A percentile compares a stretch with the other conserved stretches of the same genome.
Conservation (phyloP, 2,888 invertebrate species). For the Drosophila robusta region DNA sequence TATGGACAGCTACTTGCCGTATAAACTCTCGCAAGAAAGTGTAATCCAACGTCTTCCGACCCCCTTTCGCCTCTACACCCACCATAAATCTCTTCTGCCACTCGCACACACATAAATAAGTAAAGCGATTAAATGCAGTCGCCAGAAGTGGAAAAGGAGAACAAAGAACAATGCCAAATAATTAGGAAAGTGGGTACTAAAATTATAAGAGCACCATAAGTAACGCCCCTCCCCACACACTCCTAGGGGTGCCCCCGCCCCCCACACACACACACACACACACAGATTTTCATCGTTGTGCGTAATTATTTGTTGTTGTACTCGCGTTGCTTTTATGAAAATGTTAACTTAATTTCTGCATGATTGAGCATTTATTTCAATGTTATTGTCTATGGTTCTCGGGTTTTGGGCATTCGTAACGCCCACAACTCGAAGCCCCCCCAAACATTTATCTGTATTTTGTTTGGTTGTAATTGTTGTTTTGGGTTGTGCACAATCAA, state of each 20-base stretch:
- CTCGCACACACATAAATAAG: slow-evolving; percentile 26
- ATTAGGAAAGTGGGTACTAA: slow-evolving; percentile 70
- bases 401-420: slow-evolving; percentile 33
- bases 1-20: background rate
- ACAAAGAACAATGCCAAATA: slow-evolving; percentile 51
- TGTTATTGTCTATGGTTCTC: slow-evolving; percentile 61
- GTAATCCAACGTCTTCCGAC: background rate
- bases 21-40: slow-evolving; percentile 11
- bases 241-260: background rate
- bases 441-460: slow-evolving; percentile 16
- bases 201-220: slow-evolving; percentile 47
- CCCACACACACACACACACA: background rate
- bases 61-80: background rate
- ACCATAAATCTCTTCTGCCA: slow-evolving; percentile 34
- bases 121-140: slow-evolving; percentile 55
- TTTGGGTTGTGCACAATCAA: slow-evolving; percentile 9
- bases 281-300: slow-evolving; percentile 7
- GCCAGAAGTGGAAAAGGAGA: slow-evolving; percentile 20
- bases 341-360: slow-evolving; percentile 73
- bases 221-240: background rate
- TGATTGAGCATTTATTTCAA: slow-evolving; percentile 75
- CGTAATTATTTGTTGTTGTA: slow-evolving; percentile 55
- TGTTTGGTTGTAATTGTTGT: slow-evolving; percentile 19
- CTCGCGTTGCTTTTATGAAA: slow-evolving; percentile 52
- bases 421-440: slow-evolving; percentile 1